A percentile compares a stretch with the other conserved stretches of the same genome.
These are phyloP conservation scores for Distichodus sexfasciatus DNA, from an alignment of 2,797 vertebrate species.

Conservation along the genomic window DNA sequence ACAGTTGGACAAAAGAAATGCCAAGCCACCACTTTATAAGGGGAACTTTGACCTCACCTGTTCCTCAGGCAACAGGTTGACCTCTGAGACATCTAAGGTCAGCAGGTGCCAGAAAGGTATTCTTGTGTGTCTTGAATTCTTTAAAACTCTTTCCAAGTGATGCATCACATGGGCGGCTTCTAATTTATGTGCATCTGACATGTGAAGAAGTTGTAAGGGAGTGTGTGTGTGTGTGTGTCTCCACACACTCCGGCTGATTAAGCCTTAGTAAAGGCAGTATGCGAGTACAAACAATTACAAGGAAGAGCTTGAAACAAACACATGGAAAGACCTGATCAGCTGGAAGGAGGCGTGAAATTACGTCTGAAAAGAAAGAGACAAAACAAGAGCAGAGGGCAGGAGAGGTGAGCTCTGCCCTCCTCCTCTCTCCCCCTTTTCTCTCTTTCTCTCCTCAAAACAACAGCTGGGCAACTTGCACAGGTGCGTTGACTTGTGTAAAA, in stretches of 20 bases:
- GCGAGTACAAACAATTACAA: conserved; percentile 5
- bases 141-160: too few species aligned
- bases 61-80: conserved; percentile 38
- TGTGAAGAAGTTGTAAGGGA: too few species aligned
- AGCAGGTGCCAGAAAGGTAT: conserved; percentile 39
- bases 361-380: conserved; percentile 1
- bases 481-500: conserved; percentile 65
- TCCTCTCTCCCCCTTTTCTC: conserved; percentile 33
- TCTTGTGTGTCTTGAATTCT: too few species aligned
- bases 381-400: conserved; percentile 46
- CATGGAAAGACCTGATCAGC: conserved; percentile 38
- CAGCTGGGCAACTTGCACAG: conserved; percentile 75
- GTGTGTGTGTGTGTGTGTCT: background rate
- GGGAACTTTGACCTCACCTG: conserved; percentile 46
- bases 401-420: conserved; percentile 62
- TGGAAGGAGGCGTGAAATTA: conserved; percentile 21
- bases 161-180: too few species aligned
- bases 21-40: conserved; percentile 17
- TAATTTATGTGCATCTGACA: too few species aligned
- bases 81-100: conserved; percentile 16
- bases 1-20: conserved; percentile 27
- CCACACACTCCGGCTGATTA: background rate
- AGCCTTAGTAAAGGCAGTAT: conserved; percentile 1
- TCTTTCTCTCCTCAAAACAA: conserved; percentile 68
- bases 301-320: conserved; percentile 6